Percentiles rank a stretch among this genome's conserved stretches.
Evolutionary conservation across 2,888 invertebrate genomes (phyloP).

Genomic region (Electrophaes corylata): DNA sequence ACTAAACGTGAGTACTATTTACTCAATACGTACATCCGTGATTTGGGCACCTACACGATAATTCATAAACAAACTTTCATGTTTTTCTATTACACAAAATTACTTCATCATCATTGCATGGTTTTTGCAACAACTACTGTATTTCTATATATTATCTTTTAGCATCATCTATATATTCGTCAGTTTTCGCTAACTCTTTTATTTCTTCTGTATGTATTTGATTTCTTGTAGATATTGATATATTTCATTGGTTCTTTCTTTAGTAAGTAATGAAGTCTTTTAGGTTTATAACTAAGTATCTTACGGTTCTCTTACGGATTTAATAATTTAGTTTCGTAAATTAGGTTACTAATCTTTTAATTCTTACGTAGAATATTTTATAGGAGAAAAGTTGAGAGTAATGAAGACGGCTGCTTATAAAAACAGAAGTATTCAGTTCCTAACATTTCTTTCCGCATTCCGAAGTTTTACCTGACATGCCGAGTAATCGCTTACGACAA

Average conservation of each 20-base stretch:
- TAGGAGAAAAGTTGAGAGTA: not conserved
- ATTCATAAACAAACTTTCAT: conserved; percentile 29
- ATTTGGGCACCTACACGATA: conserved; percentile 28
- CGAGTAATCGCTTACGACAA: conserved; percentile 16
- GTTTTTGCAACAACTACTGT: not conserved
- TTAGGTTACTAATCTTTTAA: too few relatives aligned
- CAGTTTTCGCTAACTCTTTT: too few relatives aligned
- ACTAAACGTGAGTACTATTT: conserved; percentile 22
- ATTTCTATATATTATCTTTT: not conserved
- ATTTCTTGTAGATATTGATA: too few relatives aligned
- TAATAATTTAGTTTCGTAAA: not conserved
- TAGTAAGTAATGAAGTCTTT: too few relatives aligned
- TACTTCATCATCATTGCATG: conserved; percentile 7
- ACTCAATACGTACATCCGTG: conserved; percentile 20
- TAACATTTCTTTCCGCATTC: conserved; percentile 11
- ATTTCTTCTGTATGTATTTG: too few relatives aligned
- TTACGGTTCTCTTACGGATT: not conserved
- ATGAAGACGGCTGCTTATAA: not conserved
- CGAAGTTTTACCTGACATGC: conserved; percentile 8
- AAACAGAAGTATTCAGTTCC: not conserved
- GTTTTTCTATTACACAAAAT: conserved; percentile 9
- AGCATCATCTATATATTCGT: not conserved
- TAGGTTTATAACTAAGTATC: too few relatives aligned
- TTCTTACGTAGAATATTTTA: not conserved
- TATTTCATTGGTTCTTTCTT: too few relatives aligned